phyloP scores from a whole-genome alignment of 2,888 invertebrate genomes.

The Sarcophaga carnaria region DNA sequence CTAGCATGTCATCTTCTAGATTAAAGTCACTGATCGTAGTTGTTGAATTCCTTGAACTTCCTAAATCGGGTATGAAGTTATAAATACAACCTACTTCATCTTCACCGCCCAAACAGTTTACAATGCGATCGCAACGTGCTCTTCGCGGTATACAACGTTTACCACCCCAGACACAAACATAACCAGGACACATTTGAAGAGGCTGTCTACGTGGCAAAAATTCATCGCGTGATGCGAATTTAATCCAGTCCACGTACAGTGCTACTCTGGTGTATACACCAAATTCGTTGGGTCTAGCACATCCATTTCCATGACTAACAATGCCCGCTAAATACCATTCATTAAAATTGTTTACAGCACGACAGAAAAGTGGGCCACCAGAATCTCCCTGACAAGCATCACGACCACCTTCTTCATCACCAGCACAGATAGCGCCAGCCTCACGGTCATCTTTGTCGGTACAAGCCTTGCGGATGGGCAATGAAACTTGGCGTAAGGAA shows the following conservation, averaged over 20 bases:
- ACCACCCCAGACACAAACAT: slow-evolving; percentile 86
- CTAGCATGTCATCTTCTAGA: slow-evolving; percentile 59
- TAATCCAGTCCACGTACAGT: slow-evolving; percentile 89
- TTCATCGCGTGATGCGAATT: slow-evolving; percentile 77
- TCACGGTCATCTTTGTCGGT: slow-evolving; percentile 86
- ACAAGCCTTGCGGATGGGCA: slow-evolving; percentile 88
- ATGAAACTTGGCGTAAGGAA: slow-evolving; percentile 89
- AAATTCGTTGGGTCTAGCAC: slow-evolving; percentile 89
- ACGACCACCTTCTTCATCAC: slow-evolving; percentile 87
- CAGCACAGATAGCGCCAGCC: slow-evolving; percentile 90
- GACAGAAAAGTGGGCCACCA: slow-evolving; percentile 92
- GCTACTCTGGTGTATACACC: slow-evolving; percentile 92
- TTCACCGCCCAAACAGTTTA: slow-evolving; percentile 90
- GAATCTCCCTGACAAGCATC: slow-evolving; percentile 91
- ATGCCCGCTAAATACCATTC: slow-evolving; percentile 93
- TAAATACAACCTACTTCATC: slow-evolving; percentile 88
- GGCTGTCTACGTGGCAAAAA: slow-evolving; percentile 83
- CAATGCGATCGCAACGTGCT: slow-evolving; percentile 87
- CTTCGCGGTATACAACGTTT: slow-evolving; percentile 86
- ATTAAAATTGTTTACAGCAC: slow-evolving; percentile 85
- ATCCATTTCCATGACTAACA: slow-evolving; percentile 94
- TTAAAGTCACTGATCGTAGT: slow-evolving; percentile 77
- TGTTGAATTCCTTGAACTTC: slow-evolving; percentile 70
- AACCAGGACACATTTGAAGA: slow-evolving; percentile 87
- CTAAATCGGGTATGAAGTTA: slow-evolving; percentile 78